Base-by-base conservation (phyloP, 1,140 invertebrate genomes). In the Anastatus disparis region DNA sequence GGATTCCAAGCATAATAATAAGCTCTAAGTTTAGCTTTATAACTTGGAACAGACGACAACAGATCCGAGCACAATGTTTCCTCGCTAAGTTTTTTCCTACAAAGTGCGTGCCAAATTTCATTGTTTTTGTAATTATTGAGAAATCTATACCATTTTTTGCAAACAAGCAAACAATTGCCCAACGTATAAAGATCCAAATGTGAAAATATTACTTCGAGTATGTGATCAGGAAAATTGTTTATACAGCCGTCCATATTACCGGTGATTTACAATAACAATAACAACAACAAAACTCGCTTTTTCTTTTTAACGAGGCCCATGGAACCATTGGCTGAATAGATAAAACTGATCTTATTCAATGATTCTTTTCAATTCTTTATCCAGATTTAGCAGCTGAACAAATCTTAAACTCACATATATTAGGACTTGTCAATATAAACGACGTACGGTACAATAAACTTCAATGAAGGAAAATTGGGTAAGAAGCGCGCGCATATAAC, bases 1-100 rank as follows among this genome's bases (percentile, higher is more conserved):
- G 96, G 95, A 86, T 97, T 99, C 97, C 97, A 99, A 1, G 97
- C 93, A 87, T 98, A 95, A 83, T 93, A 94, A 85, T 93, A 97
- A 12, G 97, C 97, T 79, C 96, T 89, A 59, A 99, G 87, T 88
- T 99, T 99, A 12, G 94, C 90, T 88, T 98, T 99, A 81, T 95
- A 97, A 7, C 95, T 96, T 31, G 92, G 90, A 55, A 97, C 91
- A 65, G 94, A 95, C 52, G 93, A 92, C 35, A 99, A 87, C 75
- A 99, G 88, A 84, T 98, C 95, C 0, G 95, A 97, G 86, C 95
- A 97, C 27, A 98, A 86, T 0, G 95, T 94, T 87, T 97, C 95
- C 84, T 96, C 93, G 2, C 95, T 91, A 59, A 99, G 86, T 85
- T 93, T 95, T 78, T 92, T 89, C 48, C 94, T 87, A 85, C 96